Evolutionary conservation across 2,888 invertebrate species (phyloP), one percentile per base, ranked within the genome.

Genomic region (Glomeris marginata): DNA sequence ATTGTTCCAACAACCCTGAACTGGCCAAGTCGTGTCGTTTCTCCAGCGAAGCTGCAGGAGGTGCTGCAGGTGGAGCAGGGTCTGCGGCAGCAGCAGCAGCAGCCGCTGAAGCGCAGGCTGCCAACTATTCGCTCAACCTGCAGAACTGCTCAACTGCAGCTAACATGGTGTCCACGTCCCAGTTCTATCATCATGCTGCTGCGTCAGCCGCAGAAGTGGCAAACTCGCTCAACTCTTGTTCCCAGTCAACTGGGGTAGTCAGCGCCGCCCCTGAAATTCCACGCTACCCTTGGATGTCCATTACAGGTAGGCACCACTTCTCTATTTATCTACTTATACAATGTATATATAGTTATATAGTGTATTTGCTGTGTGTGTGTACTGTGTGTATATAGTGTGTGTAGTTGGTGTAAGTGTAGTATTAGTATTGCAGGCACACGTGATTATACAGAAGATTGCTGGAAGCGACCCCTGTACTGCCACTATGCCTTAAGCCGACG

Each of bases 281-380:
- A 50, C 78, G 90, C 65, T 90, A 91, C 69, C 90, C 90, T 45
- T 91, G 90, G 90, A 90, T 91, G 88, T 85, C 88, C 65, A 86
- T 90, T 71, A 88, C 90, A 76, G 90, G 90, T 88, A 28, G 28
- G 28, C 28, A 28, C n/a, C n/a, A n/a, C n/a, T 28, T 28, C 28
- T 3, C 8, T 28, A 5, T 5, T 28, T 28, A 5, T 28, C 28
- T 28, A 28, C 8, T 5, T 8, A 28, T 28, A 28, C 8, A 28
- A 28, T 28, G 28, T 28, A 28, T 28, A 28, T 28, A 28, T 28
- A 28, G 8, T 3, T 28, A 28, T 8, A 28, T 28, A n/a, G 28
- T 28, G 8, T 28, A 28, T 3, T 28, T 28, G 28, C 28, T 28
- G 28, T 8, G 3, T 3, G 8, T 28, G 28, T 28, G n/a, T n/a